Conservation (phyloP, 1,140 invertebrate genomes). For the Laodelphax striatellus region DNA sequence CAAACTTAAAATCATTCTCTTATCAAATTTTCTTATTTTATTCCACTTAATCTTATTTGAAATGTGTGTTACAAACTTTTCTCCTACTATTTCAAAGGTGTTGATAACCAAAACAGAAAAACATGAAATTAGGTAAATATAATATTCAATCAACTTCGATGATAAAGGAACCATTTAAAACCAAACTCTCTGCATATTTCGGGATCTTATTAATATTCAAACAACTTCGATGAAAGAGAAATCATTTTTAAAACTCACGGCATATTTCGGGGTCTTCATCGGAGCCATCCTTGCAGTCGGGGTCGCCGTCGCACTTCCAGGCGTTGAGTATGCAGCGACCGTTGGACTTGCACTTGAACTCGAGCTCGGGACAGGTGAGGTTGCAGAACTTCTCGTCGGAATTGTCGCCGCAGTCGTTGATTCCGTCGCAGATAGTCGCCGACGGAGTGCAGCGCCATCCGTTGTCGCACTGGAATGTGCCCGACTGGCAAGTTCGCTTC, state of each 20-base stretch:
- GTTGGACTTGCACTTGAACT: slow-evolving; percentile 84
- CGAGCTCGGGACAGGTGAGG: slow-evolving; percentile 75
- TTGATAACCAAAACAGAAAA: too few relatives aligned
- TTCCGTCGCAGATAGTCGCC: slow-evolving; percentile 85
- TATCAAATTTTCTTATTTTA: too few relatives aligned
- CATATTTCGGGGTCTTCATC: slow-evolving; percentile 86
- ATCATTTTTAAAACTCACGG: slow-evolving; percentile 39
- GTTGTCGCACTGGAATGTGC: slow-evolving; percentile 89
- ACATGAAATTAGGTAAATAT: too few relatives aligned
- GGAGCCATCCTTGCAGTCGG: slow-evolving; percentile 87
- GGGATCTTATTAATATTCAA: too few relatives aligned
- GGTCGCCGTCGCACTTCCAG: slow-evolving; percentile 93
- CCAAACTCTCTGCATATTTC: too few relatives aligned
- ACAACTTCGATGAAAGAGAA: too few relatives aligned
- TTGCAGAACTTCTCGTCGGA: slow-evolving; percentile 65
- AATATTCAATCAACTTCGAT: too few relatives aligned
- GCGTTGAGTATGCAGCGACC: slow-evolving; percentile 86
- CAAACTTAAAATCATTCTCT: too few relatives aligned
- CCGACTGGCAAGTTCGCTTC: slow-evolving; percentile 61
- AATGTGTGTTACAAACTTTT: too few relatives aligned
- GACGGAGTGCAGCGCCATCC: slow-evolving; percentile 77
- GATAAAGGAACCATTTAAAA: too few relatives aligned
- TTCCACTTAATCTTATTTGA: too few relatives aligned
- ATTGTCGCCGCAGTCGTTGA: slow-evolving; percentile 77
- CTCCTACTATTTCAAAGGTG: too few relatives aligned